These are phyloP conservation scores for Orthonevra nobilis DNA, from an alignment of 2,888 invertebrate species.

Conservation along the genomic window DNA sequence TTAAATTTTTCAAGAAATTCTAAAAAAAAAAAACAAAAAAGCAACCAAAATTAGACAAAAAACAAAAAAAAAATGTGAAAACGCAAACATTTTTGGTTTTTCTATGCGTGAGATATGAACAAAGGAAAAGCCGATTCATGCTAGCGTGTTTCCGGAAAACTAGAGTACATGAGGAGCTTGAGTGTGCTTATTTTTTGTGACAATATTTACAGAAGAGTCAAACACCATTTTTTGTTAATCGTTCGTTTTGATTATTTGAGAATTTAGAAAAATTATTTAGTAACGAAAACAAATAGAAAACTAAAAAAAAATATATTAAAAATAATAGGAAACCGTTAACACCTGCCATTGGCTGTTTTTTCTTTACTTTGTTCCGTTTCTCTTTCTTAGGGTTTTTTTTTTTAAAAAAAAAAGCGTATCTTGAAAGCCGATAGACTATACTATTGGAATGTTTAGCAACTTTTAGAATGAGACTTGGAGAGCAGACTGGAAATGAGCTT, in stretches of 20 bases:
- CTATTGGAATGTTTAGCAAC: constrained; percentile 25
- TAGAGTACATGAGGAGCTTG: constrained; percentile 25
- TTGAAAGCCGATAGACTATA: constrained; percentile 19
- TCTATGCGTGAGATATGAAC: constrained; percentile 55
- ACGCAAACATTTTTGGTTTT: constrained; percentile 49
- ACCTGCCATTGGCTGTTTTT: constrained; percentile 77
- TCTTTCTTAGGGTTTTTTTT: constrained; percentile 16
- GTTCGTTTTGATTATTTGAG: constrained; percentile 28
- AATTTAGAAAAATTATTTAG: constrained; percentile 26
- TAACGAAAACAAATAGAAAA: too few relatives aligned
- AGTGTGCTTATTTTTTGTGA: constrained; percentile 3
- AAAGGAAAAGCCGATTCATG: constrained; percentile 63
- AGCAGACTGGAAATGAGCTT: constrained; percentile 23
- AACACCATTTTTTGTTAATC: constrained; percentile 49
- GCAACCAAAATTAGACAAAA: constrained; percentile 56
- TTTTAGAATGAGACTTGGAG: constrained; percentile 9
- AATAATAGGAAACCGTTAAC: constrained; percentile 71
- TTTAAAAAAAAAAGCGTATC: constrained; percentile 27
- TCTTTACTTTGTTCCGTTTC: constrained; percentile 23
- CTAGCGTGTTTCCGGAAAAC: constrained; percentile 23
- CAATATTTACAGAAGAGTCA: constrained; percentile 32
- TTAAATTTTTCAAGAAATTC: constrained; percentile 54
- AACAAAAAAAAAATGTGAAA: constrained; percentile 47
- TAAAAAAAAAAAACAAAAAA: constrained; percentile 64
- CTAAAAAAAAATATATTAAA: constrained; percentile 69